Evolutionary conservation across 2,113 vertebrate species (phyloP).

Genomic region (Gila orcuttii): DNA sequence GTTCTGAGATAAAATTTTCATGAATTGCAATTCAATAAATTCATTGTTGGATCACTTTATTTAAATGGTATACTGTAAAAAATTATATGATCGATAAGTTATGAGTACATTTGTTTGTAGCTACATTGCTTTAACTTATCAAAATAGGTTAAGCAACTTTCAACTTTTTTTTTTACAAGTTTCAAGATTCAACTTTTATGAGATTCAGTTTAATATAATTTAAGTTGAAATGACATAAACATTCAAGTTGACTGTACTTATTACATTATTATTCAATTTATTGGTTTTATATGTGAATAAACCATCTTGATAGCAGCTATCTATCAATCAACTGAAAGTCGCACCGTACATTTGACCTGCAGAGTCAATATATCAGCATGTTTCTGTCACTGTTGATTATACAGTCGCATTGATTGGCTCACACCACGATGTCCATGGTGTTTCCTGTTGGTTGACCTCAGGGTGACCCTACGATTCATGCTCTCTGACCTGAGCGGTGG

Average conservation of each 20-base stretch:
- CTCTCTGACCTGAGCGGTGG: constrained; percentile 13
- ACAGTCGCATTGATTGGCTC: neutral
- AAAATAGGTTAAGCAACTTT: no score
- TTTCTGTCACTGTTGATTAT: constrained; percentile 19
- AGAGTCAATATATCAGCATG: constrained; percentile 13
- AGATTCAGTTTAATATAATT: no score
- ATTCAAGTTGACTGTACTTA: no score
- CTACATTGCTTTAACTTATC: no score
- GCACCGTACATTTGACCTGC: neutral
- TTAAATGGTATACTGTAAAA: neutral
- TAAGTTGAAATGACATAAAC: no score
- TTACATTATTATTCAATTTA: no score
- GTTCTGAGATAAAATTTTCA: no score
- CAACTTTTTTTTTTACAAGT: no score
- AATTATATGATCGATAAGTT: no score
- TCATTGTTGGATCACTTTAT: neutral
- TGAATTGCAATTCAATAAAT: neutral
- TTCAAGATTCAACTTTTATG: no score
- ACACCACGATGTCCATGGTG: neutral
- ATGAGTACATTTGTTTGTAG: no score
- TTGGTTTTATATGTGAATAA: neutral
- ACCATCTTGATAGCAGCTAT: neutral
- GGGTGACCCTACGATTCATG: constrained; percentile 7
- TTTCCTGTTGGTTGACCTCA: constrained; percentile 18
- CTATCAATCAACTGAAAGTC: neutral